Evolutionary conservation across 2,797 vertebrate genomes (phyloP).

Genomic region (Ciconia nigra): DNA sequence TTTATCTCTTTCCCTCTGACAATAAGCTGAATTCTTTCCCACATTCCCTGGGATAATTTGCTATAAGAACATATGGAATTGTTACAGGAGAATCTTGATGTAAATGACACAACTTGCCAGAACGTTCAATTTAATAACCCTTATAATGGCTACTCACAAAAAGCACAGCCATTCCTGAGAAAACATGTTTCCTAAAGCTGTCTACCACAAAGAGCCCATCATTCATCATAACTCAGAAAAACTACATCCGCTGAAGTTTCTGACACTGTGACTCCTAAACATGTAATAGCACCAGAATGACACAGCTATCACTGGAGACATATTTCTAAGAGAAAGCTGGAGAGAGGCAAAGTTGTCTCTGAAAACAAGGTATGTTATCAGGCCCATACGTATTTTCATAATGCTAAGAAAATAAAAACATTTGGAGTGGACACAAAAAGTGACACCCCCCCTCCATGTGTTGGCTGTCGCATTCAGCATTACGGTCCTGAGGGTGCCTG

Average conservation of each 20-base stretch:
- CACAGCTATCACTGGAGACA: accelerated
- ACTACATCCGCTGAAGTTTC: accelerated
- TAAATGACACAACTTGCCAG: background rate
- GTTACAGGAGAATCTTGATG: background rate
- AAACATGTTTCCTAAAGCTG: background rate
- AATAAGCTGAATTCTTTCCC: background rate
- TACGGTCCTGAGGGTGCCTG: background rate
- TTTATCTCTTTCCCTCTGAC: background rate
- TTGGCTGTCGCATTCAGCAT: accelerated
- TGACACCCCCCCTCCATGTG: accelerated
- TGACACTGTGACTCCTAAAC: background rate
- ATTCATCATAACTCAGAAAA: background rate
- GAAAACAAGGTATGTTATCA: too few relatives aligned
- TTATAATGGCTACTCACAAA: background rate
- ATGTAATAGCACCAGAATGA: background rate
- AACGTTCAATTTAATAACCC: background rate
- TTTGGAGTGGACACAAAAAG: background rate
- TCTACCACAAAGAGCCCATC: background rate
- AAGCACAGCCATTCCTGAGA: background rate
- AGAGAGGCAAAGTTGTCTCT: too few relatives aligned
- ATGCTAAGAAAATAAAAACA: too few relatives aligned
- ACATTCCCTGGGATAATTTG: background rate
- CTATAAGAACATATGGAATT: background rate
- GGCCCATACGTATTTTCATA: accelerated
- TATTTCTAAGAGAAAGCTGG: background rate